Base-by-base conservation (phyloP, 2,797 vertebrate species). In the Premnoplex brunnescens region DNA sequence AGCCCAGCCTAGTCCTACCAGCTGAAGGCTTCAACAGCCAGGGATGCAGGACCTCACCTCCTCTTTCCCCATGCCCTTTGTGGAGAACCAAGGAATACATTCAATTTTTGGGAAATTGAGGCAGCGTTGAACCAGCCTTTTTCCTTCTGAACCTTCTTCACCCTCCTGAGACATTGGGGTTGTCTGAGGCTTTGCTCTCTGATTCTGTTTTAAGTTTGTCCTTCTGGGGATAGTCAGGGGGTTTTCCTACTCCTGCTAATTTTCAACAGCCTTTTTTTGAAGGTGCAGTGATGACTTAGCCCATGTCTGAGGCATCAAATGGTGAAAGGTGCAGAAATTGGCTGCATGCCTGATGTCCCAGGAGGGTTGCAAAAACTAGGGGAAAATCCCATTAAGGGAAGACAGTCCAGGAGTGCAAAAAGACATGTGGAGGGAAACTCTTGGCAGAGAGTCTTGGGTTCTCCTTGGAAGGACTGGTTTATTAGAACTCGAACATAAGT, bases 401-500 rank as follows among this genome's bases (percentile, higher is more conserved):
- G 32, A 22, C 66, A 89, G 71, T 80, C 78, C 84, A 89, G 81
- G 2, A 0, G 73, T 72, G 59, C 73, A 77, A 81, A 64, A 49
- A 62, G 56, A 77, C 4, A 6, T 2, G 1, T 10, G 3, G 63
- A 83, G 60, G 69, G 66, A 89, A 46, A 54, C 46, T 72, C 80
- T 87, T 84, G 91, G 78, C 79, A 88, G 67, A 4, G 4, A 64
- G 76, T 85, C 75, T 39, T 28, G 55, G 37, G 62, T 59, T 89
- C 15, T 94, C 87, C 68, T 76, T 3, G 1, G 64, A 95, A 92
- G 24, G 76, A 60, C 23, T 92, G 44, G 21, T 74, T 91, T 91
- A 88, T 77, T 93, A 89, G 78, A 94, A 96, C 88, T 91, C 91
- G 83, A 12, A 74, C 0, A 2, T 94, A 97, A 96, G 85, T 94